Percentiles rank a stretch among this genome's conserved stretches.
phyloP scores from a whole-genome alignment of 92 coral and sea anemone genomes.

The Nematostella vectensis region DNA sequence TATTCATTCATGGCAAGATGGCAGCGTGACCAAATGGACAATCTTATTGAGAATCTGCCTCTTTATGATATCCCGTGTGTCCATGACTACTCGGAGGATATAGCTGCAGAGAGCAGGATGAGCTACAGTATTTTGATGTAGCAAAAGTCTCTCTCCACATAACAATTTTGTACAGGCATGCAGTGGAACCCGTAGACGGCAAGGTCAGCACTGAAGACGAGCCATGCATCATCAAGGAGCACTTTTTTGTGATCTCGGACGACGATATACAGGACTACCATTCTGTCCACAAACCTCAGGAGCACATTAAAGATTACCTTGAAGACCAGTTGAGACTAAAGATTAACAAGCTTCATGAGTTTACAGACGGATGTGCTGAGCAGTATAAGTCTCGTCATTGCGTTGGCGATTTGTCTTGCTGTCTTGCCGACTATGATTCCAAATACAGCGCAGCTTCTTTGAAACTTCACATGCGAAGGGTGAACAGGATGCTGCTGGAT shows the following conservation, averaged over 20 bases:
- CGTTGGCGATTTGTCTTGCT: slow-evolving; percentile 43
- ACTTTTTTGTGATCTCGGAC: slow-evolving; percentile 39
- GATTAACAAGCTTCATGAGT: slow-evolving; percentile 32
- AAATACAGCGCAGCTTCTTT: slow-evolving; percentile 7
- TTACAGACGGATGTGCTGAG: slow-evolving; percentile 53
- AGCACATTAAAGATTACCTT: slow-evolving; percentile 12
- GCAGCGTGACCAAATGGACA: slow-evolving; percentile 42
- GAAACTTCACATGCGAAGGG: slow-evolving; percentile 41
- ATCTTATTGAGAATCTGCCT: slow-evolving; percentile 38
- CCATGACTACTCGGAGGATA: slow-evolving; percentile 23
- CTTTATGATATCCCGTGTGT: slow-evolving; percentile 20
- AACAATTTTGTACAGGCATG: slow-evolving; percentile 50
- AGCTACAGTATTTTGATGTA: slow-evolving; percentile 44
- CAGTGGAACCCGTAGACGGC: slow-evolving; percentile 37
- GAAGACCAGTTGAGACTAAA: slow-evolving; percentile 15
- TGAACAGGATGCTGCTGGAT: slow-evolving; percentile 46
- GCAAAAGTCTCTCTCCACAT: slow-evolving; percentile 34
- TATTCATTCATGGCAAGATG: slow-evolving; percentile 47
- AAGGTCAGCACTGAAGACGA: slow-evolving; percentile 29
- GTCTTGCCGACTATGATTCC: slow-evolving; percentile 32
- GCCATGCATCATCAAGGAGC: slow-evolving; percentile 33
- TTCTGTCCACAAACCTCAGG: slow-evolving; percentile 38
- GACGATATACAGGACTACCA: slow-evolving; percentile 32
- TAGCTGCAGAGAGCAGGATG: slow-evolving; percentile 42
- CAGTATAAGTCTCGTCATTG: slow-evolving; percentile 46